Evolutionary conservation across 2,797 vertebrate genomes (phyloP).

Genomic region (Enteromius mattozi): DNA sequence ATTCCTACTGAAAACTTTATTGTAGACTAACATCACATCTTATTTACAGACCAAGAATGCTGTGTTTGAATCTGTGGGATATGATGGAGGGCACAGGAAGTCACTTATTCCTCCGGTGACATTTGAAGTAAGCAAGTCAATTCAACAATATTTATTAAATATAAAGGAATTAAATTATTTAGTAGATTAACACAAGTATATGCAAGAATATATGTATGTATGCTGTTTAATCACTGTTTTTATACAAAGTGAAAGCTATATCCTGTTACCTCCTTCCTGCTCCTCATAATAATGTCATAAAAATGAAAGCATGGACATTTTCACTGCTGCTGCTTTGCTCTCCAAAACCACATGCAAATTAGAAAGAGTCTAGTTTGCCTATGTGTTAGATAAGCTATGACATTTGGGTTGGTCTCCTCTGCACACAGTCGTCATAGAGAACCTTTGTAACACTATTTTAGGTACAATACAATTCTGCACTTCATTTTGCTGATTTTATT

Average conservation of each 20-base stretch:
- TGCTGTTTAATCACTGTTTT: neutral
- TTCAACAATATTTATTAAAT: neutral
- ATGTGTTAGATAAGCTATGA: neutral
- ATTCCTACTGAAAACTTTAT: neutral
- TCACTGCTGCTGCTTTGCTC: neutral
- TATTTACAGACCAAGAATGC: slow-evolving; percentile 71
- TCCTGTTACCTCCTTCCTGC: neutral
- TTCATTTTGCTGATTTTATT: neutral
- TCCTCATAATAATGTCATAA: slow-evolving; percentile 6
- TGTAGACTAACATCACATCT: neutral
- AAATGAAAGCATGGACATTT: slow-evolving; percentile 1
- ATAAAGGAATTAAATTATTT: neutral
- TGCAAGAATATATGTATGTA: neutral
- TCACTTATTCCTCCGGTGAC: slow-evolving; percentile 90
- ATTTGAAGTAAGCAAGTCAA: slow-evolving; percentile 85
- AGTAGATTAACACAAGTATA: neutral
- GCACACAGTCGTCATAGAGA: neutral
- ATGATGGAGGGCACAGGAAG: slow-evolving; percentile 84
- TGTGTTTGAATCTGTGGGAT: slow-evolving; percentile 78
- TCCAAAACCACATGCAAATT: slow-evolving; percentile 49
- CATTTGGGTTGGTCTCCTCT: neutral
- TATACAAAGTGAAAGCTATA: neutral
- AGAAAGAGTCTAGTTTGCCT: slow-evolving; percentile 14
- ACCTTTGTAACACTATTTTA: neutral
- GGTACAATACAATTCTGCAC: neutral